Base-by-base conservation (phyloP, 2,797 vertebrate species). In the Onychomys leucogaster region DNA sequence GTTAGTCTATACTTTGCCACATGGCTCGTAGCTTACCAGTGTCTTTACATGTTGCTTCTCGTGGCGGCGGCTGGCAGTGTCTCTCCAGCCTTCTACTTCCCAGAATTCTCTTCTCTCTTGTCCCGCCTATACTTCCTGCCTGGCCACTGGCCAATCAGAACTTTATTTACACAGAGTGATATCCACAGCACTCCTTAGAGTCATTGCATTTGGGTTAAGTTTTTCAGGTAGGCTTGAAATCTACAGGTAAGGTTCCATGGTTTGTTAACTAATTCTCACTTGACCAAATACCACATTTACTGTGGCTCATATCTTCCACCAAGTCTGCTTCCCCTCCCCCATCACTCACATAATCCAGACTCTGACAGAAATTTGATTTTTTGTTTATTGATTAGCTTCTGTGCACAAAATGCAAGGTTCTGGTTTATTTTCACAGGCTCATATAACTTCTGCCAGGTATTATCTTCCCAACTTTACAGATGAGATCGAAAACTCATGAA, bases 311-410 rank as follows among this genome's bases (percentile, higher is more conserved):
- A 80, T 96, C 6, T 88, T 86, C 55, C 89, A 17, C 80, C 19
- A 1, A 16, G 52, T n/a, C 11, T 34, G 46, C 17, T 14, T 37
- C 7, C 19, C 5, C 19, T 57, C 12, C 52, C 0, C 25, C 37
- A 43, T 84, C 8, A 81, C 73, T 11, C 37, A 69, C 69, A 63
- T 49, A 75, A 73, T 69, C 78, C 78, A 59, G 61, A 93, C 83
- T 89, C 83, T 89, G 59, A 19, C 29, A 96, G 76, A 95, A 97
- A 89, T 91, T 17, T 85, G 16, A 1, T 55, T 21, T 86, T 71
- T 95, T 84, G 81, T 92, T 95, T 96, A 89, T 91, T 97, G 65
- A 88, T 92, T 93, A 96, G 65, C 23, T 63, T 95, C 61, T 86
- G 41, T 19, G 6, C 71, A 61, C 59, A 59, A 94, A 88, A 34